Percentiles rank a stretch among this genome's conserved stretches.
phyloP scores from a whole-genome alignment of 2,113 vertebrate genomes.

The Pungitius pungitius region DNA sequence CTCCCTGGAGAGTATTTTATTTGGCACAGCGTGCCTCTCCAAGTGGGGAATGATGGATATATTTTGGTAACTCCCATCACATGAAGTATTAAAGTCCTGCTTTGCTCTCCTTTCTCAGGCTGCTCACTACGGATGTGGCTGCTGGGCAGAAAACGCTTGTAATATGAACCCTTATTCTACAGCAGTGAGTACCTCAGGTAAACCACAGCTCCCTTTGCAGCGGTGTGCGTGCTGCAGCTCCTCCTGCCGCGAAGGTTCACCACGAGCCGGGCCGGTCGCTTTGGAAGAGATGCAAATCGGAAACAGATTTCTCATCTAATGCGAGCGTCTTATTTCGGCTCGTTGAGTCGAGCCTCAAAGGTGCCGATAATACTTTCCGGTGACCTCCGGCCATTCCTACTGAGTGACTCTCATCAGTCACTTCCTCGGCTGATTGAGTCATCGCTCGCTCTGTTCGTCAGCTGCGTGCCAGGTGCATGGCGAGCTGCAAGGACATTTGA shows the following conservation, averaged over 20 bases:
- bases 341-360: conserved; percentile 53
- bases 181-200: conserved; percentile 99
- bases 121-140: conserved; percentile 98
- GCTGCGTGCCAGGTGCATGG: conserved; percentile 69
- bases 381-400: conserved; percentile 61
- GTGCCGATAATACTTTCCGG: conserved; percentile 62
- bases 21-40: not conserved
- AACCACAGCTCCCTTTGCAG: conserved; percentile 67
- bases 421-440: conserved; percentile 72
- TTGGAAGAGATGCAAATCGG: conserved; percentile 48
- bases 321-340: conserved; percentile 26
- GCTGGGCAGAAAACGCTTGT: conserved; percentile 98
- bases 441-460: conserved; percentile 68
- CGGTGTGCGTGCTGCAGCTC: not conserved
- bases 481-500: conserved; percentile 59
- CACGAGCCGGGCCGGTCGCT: conserved; percentile 23
- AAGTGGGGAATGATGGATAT: not conserved
- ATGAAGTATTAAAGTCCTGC: conserved; percentile 22
- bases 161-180: conserved; percentile 93
- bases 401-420: conserved; percentile 71
- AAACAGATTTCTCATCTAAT: conserved; percentile 36
- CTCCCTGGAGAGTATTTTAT: not conserved
- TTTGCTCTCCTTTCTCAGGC: conserved; percentile 81
- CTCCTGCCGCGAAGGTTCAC: conserved; percentile 16
- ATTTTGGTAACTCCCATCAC: not conserved